phyloP scores from a whole-genome alignment of 2,113 vertebrate genomes.

The Engystomops pustulosus region DNA sequence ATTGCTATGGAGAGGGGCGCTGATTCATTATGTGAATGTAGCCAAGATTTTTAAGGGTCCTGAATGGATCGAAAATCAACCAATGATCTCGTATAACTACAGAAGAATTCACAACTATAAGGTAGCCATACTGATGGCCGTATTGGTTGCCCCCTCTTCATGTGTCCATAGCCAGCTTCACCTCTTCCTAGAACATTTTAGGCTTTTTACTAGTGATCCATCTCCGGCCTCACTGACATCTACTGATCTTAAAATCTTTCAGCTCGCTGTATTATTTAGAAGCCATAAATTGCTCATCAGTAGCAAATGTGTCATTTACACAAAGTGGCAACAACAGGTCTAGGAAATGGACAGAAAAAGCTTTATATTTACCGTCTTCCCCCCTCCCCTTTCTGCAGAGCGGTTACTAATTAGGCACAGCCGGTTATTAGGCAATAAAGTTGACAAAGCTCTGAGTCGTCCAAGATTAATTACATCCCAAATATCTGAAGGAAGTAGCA shows the following conservation, averaged over 20 bases:
- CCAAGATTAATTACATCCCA: constrained; percentile 54
- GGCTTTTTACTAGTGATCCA: neutral
- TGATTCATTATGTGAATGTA: too few species aligned
- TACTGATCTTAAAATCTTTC: neutral
- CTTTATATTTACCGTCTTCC: neutral
- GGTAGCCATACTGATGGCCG: too few species aligned
- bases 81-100: too few species aligned
- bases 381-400: neutral
- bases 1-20: too few species aligned
- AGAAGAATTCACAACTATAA: too few species aligned
- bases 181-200: neutral
- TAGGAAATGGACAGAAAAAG: constrained; percentile 26
- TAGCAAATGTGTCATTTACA: constrained; percentile 1
- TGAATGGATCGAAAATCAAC: too few species aligned
- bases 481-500: constrained; percentile 55
- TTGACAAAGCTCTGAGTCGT: constrained; percentile 46
- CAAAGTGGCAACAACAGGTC: neutral
- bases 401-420: constrained; percentile 46
- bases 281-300: constrained; percentile 6
- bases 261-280: constrained; percentile 5
- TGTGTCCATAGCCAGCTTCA: neutral
- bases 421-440: constrained; percentile 53
- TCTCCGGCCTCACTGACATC: neutral
- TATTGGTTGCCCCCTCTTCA: neutral
- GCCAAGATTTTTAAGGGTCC: too few species aligned